These are phyloP conservation scores for Typhlomys cinereus DNA, from an alignment of 2,113 vertebrate genomes.

Conservation along the genomic window DNA sequence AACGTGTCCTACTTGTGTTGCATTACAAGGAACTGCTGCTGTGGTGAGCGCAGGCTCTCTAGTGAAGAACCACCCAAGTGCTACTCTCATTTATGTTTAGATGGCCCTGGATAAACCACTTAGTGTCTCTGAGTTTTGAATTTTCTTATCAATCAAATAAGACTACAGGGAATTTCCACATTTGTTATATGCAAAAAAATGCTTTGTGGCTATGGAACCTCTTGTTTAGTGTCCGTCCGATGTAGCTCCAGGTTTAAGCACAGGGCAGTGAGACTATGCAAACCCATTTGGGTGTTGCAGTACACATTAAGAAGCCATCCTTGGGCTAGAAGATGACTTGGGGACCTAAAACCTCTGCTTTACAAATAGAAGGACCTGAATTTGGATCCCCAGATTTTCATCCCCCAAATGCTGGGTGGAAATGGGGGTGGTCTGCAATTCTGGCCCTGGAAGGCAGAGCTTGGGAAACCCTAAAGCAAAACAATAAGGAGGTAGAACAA, in stretches of 20 bases:
- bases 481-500: too few relatives aligned
- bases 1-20: background rate
- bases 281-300: background rate
- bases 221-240: background rate
- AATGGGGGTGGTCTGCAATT: too few relatives aligned
- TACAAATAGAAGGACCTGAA: too few relatives aligned
- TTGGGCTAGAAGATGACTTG: background rate
- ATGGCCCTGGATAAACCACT: background rate
- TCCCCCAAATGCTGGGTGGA: too few relatives aligned
- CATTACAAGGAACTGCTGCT: background rate
- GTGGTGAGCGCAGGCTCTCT: background rate
- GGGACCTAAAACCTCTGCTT: too few relatives aligned
- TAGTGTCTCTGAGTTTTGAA: background rate
- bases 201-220: background rate
- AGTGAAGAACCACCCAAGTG: background rate
- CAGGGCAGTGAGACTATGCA: background rate
- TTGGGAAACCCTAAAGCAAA: too few relatives aligned
- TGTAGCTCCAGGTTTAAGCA: background rate
- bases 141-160: slow-evolving; percentile 21
- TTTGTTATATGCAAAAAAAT: background rate
- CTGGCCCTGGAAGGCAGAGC: too few relatives aligned
- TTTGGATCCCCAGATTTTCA: too few relatives aligned
- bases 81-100: background rate
- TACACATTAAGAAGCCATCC: background rate
- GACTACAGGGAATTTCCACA: background rate